Evolutionary conservation across 2,888 invertebrate genomes (phyloP).

Genomic region (Euphydryas editha): DNA sequence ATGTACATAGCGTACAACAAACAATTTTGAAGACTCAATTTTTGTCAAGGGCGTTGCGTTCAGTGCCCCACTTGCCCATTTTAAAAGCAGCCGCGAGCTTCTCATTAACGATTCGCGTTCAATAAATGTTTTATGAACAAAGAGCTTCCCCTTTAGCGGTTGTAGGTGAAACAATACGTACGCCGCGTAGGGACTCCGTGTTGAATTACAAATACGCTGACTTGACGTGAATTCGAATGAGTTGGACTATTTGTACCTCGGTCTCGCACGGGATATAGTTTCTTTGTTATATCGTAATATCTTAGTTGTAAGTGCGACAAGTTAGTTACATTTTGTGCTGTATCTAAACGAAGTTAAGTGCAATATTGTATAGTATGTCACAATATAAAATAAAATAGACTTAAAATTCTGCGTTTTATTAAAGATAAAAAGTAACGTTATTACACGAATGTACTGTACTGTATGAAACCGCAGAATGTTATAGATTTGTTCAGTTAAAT

Average conservation of each 20-base stretch:
- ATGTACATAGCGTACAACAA: too few species aligned
- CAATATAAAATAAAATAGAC: background rate
- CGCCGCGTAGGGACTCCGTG: conserved; percentile 64
- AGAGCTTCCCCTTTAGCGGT: conserved; percentile 55
- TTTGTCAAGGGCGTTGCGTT: conserved; percentile 20
- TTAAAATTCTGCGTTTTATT: background rate
- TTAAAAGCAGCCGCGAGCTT: conserved; percentile 43
- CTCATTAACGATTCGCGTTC: conserved; percentile 52
- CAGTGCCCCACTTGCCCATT: conserved; percentile 36
- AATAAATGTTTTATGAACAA: conserved; percentile 55
- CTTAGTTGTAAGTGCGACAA: conserved; percentile 44
- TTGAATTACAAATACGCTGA: conserved; percentile 80
- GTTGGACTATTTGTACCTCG: conserved; percentile 57
- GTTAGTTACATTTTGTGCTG: conserved; percentile 37
- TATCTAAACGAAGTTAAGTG: background rate
- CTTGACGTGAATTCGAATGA: conserved; percentile 80
- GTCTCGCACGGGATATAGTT: conserved; percentile 54
- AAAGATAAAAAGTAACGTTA: background rate
- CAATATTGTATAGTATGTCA: background rate
- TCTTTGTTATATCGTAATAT: conserved; percentile 57
- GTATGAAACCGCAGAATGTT: conserved; percentile 2
- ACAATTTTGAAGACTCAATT: background rate
- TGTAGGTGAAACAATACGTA: conserved; percentile 78
- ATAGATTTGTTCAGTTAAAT: conserved; percentile 23
- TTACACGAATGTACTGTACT: conserved; percentile 7